Percentiles rank a stretch among this genome's conserved stretches.
phyloP scores from a whole-genome alignment of 2,888 invertebrate species.

The Drosophila neotestacea region DNA sequence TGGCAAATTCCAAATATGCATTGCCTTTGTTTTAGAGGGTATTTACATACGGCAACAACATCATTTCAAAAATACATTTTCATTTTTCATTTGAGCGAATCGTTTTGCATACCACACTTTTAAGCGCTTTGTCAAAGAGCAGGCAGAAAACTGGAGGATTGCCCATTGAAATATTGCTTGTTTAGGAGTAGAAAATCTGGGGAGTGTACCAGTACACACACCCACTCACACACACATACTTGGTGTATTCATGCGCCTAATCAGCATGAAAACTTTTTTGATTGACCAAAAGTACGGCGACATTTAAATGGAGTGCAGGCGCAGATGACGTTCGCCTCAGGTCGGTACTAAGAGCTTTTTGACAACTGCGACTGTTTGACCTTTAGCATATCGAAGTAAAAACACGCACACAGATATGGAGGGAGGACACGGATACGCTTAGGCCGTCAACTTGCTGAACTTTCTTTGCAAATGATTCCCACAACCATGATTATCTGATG shows the following conservation, averaged over 20 bases:
- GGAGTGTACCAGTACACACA: background rate
- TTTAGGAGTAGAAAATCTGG: slow-evolving; percentile 13
- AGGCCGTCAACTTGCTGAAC: slow-evolving; percentile 26
- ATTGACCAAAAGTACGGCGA: slow-evolving; percentile 55
- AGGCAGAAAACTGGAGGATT: slow-evolving; percentile 21
- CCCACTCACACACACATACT: background rate
- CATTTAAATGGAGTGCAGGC: slow-evolving; percentile 59
- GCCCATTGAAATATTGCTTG: slow-evolving; percentile 34
- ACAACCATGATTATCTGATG: slow-evolving; percentile 32
- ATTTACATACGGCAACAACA: slow-evolving; percentile 10
- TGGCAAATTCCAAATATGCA: background rate
- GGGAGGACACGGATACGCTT: background rate
- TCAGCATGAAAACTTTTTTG: slow-evolving; percentile 65
- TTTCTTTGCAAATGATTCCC: slow-evolving; percentile 44
- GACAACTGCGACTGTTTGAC: slow-evolving; percentile 40
- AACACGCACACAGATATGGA: background rate
- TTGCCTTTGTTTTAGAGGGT: background rate
- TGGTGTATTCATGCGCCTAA: slow-evolving; percentile 38
- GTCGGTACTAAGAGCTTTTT: slow-evolving; percentile 20
- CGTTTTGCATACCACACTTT: slow-evolving; percentile 63
- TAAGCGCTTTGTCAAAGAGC: slow-evolving; percentile 56
- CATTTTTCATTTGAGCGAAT: slow-evolving; percentile 62
- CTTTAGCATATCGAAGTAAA: slow-evolving; percentile 42
- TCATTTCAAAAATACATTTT: slow-evolving; percentile 50
- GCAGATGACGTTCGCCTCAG: slow-evolving; percentile 15